Percentiles rank a stretch among this genome's conserved stretches.
phyloP scores from a whole-genome alignment of 2,888 invertebrate species.

The Dioctria rufipes region DNA sequence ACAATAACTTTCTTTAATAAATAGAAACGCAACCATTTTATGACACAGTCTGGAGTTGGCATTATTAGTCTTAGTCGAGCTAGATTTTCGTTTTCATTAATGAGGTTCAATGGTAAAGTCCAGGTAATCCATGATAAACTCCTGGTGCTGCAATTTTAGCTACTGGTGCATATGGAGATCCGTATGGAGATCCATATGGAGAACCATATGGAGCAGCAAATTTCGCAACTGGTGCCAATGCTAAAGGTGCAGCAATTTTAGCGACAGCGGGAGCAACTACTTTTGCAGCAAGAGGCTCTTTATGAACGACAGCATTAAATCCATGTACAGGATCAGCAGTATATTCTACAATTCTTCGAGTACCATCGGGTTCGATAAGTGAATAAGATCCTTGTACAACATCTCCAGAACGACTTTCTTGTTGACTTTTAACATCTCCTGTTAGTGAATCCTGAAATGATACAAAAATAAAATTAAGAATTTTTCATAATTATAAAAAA shows the following conservation, averaged over 20 bases:
- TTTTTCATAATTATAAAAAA: not conserved
- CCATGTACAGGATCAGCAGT: slow-evolving; percentile 75
- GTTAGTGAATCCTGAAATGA: slow-evolving; percentile 71
- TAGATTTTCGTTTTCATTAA: slow-evolving; percentile 19
- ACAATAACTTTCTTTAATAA: slow-evolving; percentile 60
- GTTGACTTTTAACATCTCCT: slow-evolving; percentile 74
- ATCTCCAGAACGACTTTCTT: slow-evolving; percentile 74
- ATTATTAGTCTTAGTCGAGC: slow-evolving; percentile 35
- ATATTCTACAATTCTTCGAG: slow-evolving; percentile 74
- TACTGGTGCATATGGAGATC: slow-evolving; percentile 59
- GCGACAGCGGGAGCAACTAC: slow-evolving; percentile 66
- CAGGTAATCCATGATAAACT: slow-evolving; percentile 54
- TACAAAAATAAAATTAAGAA: not conserved
- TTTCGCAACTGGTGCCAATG: slow-evolving; percentile 64
- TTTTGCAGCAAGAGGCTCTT: slow-evolving; percentile 71
- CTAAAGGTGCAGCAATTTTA: slow-evolving; percentile 64
- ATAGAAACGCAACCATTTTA: slow-evolving; percentile 46
- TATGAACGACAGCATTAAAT: slow-evolving; percentile 75
- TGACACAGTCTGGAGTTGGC: slow-evolving; percentile 49
- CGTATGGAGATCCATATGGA: slow-evolving; percentile 48
- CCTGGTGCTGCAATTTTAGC: slow-evolving; percentile 53
- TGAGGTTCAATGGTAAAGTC: slow-evolving; percentile 56
- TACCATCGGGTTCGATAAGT: slow-evolving; percentile 74
- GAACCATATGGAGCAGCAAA: slow-evolving; percentile 60
- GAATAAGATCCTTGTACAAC: slow-evolving; percentile 74